phyloP scores from a whole-genome alignment of 2,888 invertebrate species.

The Horisme vitalbata region DNA sequence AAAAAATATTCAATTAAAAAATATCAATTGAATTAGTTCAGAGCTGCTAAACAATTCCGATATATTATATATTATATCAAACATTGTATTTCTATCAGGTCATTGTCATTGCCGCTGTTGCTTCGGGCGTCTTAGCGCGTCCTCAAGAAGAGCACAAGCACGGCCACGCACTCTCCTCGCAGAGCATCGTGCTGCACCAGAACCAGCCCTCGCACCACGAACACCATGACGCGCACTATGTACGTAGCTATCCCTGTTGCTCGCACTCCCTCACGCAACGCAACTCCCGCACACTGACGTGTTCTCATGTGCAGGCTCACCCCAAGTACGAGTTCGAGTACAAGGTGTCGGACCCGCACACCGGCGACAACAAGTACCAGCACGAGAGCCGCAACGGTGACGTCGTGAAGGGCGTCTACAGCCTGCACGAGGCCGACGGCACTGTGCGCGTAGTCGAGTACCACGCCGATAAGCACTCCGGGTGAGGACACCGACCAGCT shows the following conservation, averaged over 20 bases:
- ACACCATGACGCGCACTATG: slow-evolving; percentile 23
- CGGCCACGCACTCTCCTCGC: slow-evolving; percentile 44
- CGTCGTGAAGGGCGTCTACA: slow-evolving; percentile 70
- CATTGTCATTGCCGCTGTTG: slow-evolving; percentile 4
- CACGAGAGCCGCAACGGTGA: slow-evolving; percentile 78
- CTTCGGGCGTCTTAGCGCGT: slow-evolving; percentile 7
- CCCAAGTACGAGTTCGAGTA: slow-evolving; percentile 9
- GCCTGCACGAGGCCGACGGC: slow-evolving; percentile 50
- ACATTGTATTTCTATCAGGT: slow-evolving; percentile 8
- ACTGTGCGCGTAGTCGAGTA: slow-evolving; percentile 61
- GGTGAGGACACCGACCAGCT: slow-evolving; percentile 29
- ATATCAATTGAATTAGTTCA: no score
- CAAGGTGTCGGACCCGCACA: slow-evolving; percentile 69
- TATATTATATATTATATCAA: no score
- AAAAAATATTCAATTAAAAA: no score
- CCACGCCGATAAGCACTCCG: slow-evolving; percentile 57
- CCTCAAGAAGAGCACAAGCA: slow-evolving; percentile 17
- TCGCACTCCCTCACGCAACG: neutral
- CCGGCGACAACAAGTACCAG: slow-evolving; percentile 77
- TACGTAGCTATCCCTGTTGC: slow-evolving; percentile 8
- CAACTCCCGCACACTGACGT: slow-evolving; percentile 3
- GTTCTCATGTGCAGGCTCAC: slow-evolving; percentile 1
- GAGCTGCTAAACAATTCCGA: no score
- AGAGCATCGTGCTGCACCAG: slow-evolving; percentile 48
- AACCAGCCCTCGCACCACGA: slow-evolving; percentile 1